Evolutionary conservation across 2,888 invertebrate species (phyloP), one percentile per base, ranked within the genome.

Genomic region (Mantis religiosa): DNA sequence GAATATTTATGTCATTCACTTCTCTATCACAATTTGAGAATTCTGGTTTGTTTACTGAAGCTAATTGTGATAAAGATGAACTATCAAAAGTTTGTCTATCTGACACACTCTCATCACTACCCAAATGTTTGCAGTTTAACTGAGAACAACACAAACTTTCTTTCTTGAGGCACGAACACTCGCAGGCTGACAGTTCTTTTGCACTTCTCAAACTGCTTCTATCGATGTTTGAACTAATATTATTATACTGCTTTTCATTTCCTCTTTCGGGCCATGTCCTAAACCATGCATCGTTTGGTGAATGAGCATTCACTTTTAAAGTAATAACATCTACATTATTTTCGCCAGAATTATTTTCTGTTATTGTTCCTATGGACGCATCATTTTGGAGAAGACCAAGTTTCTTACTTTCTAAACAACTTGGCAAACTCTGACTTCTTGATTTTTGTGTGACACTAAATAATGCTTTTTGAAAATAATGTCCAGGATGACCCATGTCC

Each of bases 211-310:
- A 54, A 54, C 15, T 20, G 54, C 7, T 20, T 20, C 25, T 71
- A 71, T 71, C 54, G 25, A 71, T 20, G 25, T 71, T 71, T 71
- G 54, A 20, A 84, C 25, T 84, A 28, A 3, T 28, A 84, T 84
- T 82, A 30, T 87, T 82, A 71, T n/a, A 82, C 6, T 87, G 82
- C 90, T 91, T 91, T 82, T 92, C 92, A 90, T 93, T 93, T 91
- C 92, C 93, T 90, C 94, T 92, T 92, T 94, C 94, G 34, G 94
- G 94, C 94, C 94, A 94, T 41, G 94, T 94, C 91, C 93, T 94
- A 91, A 93, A 94, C 94, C 94, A 94, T 86, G 92, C 90, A 89
- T 93, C 93, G 89, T 90, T 91, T 47, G 87, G 85, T 71, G 84
- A 87, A 28, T 88, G 87, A 83, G 90, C 89, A 88, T 88, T 82